Evolutionary conservation across 1,140 invertebrate species (phyloP), one percentile per base, ranked within the genome.

Genomic region (Dendrolimus kikuchii): DNA sequence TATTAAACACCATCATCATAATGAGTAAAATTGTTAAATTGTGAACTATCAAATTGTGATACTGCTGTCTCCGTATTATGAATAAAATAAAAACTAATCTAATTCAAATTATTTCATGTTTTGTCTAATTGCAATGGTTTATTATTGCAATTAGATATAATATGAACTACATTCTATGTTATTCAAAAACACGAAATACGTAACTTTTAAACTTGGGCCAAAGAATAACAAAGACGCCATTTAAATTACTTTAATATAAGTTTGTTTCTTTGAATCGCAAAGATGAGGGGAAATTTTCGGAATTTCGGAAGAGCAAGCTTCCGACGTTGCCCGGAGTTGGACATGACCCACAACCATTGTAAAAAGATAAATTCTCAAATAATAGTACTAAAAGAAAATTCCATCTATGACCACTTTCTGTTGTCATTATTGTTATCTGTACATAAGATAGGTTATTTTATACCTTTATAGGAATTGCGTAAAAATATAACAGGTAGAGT

Each of bases 161-260:
- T 9, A 56, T 63, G 51, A 60, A 57, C 59, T 57, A 39, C 42
- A 57, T 50, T 51, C 55, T 51, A 23, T n/a, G 38, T 43, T 46
- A 53, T 45, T 41, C 42, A 56, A 61, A 63, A 63, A 63, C 62
- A 64, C 51, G 60, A 66, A 68, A 68, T 67, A 62, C 64, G 62
- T 68, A 75, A 72, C 60, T 75, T 65, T 49, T 62, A 66, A 23
- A 71, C 66, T 68, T 59, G 39, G 44, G 49, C 36, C 64, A 63
- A 66, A 71, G 66, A 71, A 68, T 66, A 76, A 72, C 66, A 73
- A 74, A 72, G 68, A 68, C 56, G 62, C 62, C 59, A 69, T 72
- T 71, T 66, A 71, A 74, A 75, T 75, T 74, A 71, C 63, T 76
- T 76, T 74, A 71, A 67, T 69, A 71, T 64, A 72, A 76, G 63